These are phyloP conservation scores for Aphaenogaster ashmeadi DNA, from an alignment of 1,140 invertebrate species.

Conservation along the genomic window DNA sequence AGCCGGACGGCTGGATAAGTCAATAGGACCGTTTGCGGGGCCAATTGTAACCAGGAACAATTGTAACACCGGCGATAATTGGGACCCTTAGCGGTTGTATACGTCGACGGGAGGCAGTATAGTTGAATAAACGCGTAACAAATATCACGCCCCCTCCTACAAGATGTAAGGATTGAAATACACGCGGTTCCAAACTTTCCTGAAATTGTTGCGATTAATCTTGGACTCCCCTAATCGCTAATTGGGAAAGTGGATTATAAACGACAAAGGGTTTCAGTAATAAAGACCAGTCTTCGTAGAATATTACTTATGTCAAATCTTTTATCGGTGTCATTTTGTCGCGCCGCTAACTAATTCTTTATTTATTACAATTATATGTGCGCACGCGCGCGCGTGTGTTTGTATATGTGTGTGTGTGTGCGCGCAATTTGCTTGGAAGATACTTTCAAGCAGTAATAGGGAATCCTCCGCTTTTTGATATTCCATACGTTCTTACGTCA, in stretches of 20 bases:
- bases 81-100: slow-evolving; percentile 27
- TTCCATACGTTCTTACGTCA: not conserved
- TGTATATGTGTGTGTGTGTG: too few relatives aligned
- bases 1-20: slow-evolving; percentile 53
- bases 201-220: not conserved
- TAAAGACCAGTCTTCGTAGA: not conserved
- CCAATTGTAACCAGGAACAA: slow-evolving; percentile 57
- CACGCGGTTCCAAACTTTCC: not conserved
- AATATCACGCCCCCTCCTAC: not conserved
- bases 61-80: slow-evolving; percentile 58
- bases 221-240: not conserved
- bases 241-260: not conserved
- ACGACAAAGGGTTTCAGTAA: not conserved
- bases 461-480: not conserved
- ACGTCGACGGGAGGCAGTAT: slow-evolving; percentile 23
- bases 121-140: slow-evolving; percentile 51
- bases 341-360: not conserved
- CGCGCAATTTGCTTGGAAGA: not conserved
- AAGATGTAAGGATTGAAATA: not conserved
- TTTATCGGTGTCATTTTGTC: not conserved
- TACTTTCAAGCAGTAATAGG: not conserved
- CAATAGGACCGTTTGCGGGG: slow-evolving; percentile 55
- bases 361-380: not conserved
- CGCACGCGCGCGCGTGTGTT: not conserved
- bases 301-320: slow-evolving; percentile 1